These are phyloP conservation scores for Melikaiella ostensackeni DNA, from an alignment of 2,888 invertebrate species.

Conservation along the genomic window DNA sequence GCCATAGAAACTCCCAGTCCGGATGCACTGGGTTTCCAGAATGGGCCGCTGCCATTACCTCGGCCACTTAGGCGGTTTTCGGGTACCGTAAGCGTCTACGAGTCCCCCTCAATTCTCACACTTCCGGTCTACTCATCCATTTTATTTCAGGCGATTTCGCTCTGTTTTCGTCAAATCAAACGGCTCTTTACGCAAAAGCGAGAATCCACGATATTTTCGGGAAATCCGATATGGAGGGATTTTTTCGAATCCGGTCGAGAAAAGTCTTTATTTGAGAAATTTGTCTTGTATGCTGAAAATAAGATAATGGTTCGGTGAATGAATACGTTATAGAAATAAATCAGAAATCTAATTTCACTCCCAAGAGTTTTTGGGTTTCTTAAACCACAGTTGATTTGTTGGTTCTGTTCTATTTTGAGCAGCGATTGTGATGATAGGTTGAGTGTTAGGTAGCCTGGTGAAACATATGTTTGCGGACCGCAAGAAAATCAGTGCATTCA, in stretches of 20 bases:
- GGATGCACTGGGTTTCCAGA: constrained; percentile 66
- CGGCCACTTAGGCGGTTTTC: constrained; percentile 60
- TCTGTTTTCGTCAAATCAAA: not conserved
- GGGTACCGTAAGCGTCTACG: constrained; percentile 34
- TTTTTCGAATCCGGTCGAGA: constrained; percentile 47
- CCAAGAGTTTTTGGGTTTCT: not conserved
- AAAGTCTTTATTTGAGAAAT: constrained; percentile 42
- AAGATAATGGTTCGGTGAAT: constrained; percentile 4
- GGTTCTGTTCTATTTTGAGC: constrained; percentile 11
- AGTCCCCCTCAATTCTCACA: constrained; percentile 32
- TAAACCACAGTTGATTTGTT: not conserved
- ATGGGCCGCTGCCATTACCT: constrained; percentile 63
- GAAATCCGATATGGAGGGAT: constrained; percentile 44
- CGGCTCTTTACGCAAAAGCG: constrained; percentile 53
- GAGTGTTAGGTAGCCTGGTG: not conserved
- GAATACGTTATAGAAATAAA: constrained; percentile 34
- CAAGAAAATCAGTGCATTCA: constrained; percentile 35
- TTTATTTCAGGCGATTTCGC: constrained; percentile 7
- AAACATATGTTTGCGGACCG: constrained; percentile 29
- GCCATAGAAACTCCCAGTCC: constrained; percentile 70
- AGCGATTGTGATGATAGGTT: constrained; percentile 23
- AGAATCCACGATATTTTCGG: constrained; percentile 65
- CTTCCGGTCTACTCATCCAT: constrained; percentile 31
- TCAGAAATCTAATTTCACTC: not conserved
- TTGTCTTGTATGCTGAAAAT: not conserved